Percentiles rank a stretch among this genome's conserved stretches.
These are phyloP conservation scores for Drosophila pectinifera DNA, from an alignment of 1,140 invertebrate genomes.

Conservation along the genomic window DNA sequence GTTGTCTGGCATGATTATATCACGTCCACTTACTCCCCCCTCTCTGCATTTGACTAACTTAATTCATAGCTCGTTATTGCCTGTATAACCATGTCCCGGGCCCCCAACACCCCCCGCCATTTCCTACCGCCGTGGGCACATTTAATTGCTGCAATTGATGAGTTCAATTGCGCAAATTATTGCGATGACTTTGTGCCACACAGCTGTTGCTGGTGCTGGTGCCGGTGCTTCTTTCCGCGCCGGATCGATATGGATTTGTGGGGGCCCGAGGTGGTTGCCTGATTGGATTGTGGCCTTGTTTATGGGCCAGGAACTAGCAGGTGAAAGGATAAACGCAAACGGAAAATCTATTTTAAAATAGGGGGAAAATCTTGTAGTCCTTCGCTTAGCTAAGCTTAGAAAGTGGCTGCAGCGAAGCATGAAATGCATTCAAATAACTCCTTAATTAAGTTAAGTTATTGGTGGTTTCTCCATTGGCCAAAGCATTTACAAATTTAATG, in stretches of 20 bases:
- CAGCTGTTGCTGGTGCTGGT: slow-evolving; percentile 23
- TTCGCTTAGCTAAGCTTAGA: not conserved
- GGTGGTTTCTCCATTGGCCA: not conserved
- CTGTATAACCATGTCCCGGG: slow-evolving; percentile 5
- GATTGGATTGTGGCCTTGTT: slow-evolving; percentile 34
- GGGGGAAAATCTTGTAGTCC: not conserved
- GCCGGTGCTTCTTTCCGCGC: slow-evolving; percentile 16
- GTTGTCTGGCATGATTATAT: slow-evolving; percentile 58
- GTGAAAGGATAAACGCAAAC: slow-evolving; percentile 6
- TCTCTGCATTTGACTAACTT: slow-evolving; percentile 58
- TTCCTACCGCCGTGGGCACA: slow-evolving; percentile 58
- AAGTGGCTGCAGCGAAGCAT: slow-evolving; percentile 2
- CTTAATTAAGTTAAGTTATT: not conserved
- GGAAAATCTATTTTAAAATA: slow-evolving; percentile 5
- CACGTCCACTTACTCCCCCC: slow-evolving; percentile 43
- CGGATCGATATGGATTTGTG: slow-evolving; percentile 29
- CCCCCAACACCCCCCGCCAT: not conserved
- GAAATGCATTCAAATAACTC: not conserved
- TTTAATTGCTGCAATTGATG: slow-evolving; percentile 82
- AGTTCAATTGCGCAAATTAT: slow-evolving; percentile 81
- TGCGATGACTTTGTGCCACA: slow-evolving; percentile 62
- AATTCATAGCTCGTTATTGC: slow-evolving; percentile 62
- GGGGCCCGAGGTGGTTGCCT: slow-evolving; percentile 10
- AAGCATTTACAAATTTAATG: not conserved
- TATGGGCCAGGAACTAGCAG: slow-evolving; percentile 23